phyloP scores from a whole-genome alignment of 2,797 vertebrate species.

The Sebastes baramenuke region DNA sequence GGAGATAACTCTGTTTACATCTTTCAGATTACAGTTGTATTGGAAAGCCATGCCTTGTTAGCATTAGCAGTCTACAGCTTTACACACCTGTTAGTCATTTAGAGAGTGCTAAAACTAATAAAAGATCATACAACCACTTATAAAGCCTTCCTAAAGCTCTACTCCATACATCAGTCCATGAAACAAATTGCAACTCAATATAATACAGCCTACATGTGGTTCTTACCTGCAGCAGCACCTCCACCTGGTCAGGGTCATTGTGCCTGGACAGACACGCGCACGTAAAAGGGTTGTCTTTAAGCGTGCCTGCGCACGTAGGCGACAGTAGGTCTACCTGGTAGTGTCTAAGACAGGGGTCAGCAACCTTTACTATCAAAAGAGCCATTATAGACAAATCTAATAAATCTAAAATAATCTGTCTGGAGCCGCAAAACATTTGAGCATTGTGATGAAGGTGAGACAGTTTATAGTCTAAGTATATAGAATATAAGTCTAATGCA shows the following conservation, averaged over 20 bases:
- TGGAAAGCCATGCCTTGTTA: background rate
- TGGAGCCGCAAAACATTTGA: too few species aligned
- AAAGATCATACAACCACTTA: background rate
- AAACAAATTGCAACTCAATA: background rate
- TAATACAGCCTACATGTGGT: too few species aligned
- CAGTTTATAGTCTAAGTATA: too few species aligned
- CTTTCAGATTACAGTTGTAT: background rate
- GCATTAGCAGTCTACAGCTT: background rate
- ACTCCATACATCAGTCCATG: background rate
- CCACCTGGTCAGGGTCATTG: background rate
- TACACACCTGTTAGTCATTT: background rate
- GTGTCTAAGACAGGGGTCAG: too few species aligned
- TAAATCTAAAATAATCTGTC: too few species aligned
- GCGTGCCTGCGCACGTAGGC: background rate
- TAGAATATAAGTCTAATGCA: too few species aligned
- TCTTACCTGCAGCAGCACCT: background rate
- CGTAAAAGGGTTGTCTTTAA: background rate
- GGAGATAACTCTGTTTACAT: too few species aligned
- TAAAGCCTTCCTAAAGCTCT: background rate
- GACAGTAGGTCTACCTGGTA: too few species aligned
- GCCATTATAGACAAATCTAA: accelerated
- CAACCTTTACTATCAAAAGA: too few species aligned
- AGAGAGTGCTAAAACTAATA: background rate
- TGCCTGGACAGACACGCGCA: background rate
- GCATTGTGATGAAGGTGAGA: too few species aligned